Conservation (phyloP, 2,113 vertebrate species). For the Silurus asotus region DNA sequence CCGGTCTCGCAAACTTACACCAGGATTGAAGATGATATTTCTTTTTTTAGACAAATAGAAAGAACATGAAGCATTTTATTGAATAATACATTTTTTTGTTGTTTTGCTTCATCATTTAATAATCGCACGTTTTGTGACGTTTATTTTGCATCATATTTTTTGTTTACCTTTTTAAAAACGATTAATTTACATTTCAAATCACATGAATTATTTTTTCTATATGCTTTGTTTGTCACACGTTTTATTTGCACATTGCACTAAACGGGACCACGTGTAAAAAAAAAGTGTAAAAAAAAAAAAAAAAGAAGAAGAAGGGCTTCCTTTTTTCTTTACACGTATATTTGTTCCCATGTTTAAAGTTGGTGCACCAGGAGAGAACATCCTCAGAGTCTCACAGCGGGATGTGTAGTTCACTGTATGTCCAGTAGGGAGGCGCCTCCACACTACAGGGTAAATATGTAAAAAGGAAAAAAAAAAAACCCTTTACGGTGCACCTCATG, state of each 20-base stretch:
- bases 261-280: too few species aligned
- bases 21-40: background rate
- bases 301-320: too few species aligned
- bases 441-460: background rate
- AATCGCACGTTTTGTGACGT: background rate
- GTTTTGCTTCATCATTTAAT: background rate
- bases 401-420: background rate
- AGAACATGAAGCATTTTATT: background rate
- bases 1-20: background rate
- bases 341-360: too few species aligned
- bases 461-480: too few species aligned
- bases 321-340: too few species aligned
- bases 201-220: background rate
- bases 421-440: conserved; percentile 3
- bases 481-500: background rate
- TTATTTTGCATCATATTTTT: background rate
- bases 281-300: too few species aligned
- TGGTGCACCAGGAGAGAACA: background rate
- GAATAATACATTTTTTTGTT: background rate
- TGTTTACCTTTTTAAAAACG: too few species aligned
- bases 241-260: background rate
- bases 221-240: background rate
- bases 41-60: background rate
- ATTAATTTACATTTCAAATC: background rate
- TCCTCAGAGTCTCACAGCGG: background rate